Percentiles rank a stretch among this genome's conserved stretches.
Evolutionary conservation across 1,140 invertebrate genomes (phyloP).

Genomic region (Caerostris extrusa): DNA sequence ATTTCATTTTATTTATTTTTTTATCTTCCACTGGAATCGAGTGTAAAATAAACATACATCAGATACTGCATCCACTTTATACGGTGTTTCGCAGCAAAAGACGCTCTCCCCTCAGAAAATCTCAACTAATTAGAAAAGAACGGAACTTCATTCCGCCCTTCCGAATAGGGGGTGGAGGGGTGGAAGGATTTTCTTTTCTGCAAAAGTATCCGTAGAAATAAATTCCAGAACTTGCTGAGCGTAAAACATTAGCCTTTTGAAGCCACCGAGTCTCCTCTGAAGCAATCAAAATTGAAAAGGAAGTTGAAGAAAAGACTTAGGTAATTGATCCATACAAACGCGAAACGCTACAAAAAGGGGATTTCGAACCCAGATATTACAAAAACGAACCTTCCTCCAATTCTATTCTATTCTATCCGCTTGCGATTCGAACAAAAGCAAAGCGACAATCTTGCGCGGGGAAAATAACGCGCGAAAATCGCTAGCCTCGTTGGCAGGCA

Average conservation of each 20-base stretch:
- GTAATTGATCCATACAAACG: slow-evolving; percentile 64
- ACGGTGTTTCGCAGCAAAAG: background rate
- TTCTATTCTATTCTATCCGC: background rate
- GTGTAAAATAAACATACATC: background rate
- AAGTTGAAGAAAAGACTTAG: slow-evolving; percentile 54
- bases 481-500: slow-evolving; percentile 42
- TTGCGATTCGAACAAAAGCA: slow-evolving; percentile 33
- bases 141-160: slow-evolving; percentile 20
- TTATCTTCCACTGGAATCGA: background rate
- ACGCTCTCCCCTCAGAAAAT: background rate
- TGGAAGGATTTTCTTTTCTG: background rate
- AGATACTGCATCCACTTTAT: background rate
- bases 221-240: slow-evolving; percentile 9
- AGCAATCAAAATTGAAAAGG: slow-evolving; percentile 72
- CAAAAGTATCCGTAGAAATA: slow-evolving; percentile 20
- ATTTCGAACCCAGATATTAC: slow-evolving; percentile 37
- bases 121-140: slow-evolving; percentile 55
- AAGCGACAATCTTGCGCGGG: background rate
- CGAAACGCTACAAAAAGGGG: background rate
- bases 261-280: slow-evolving; percentile 18
- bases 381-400: background rate
- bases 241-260: slow-evolving; percentile 65
- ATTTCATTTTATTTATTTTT: background rate
- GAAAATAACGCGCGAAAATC: slow-evolving; percentile 10
- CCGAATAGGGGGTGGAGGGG: background rate